Conservation (phyloP, 2,113 vertebrate genomes). For the Pomatorhinus ruficollis region DNA sequence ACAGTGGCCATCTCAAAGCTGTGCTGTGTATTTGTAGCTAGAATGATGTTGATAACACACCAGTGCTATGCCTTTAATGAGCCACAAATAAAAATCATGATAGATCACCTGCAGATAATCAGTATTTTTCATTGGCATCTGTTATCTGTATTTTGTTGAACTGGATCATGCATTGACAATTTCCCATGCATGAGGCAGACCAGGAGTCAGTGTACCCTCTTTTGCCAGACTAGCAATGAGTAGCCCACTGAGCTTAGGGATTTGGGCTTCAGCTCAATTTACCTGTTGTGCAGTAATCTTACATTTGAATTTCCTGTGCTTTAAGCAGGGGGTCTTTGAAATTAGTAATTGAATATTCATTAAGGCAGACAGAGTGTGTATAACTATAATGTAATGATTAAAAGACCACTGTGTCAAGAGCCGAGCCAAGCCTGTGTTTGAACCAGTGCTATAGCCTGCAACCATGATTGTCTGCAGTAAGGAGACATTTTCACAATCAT, state of each 20-base stretch:
- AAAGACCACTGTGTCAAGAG: background rate
- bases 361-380: background rate
- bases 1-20: background rate
- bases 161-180: background rate
- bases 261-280: background rate
- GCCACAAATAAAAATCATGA: background rate
- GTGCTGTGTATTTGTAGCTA: background rate
- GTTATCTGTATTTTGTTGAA: background rate
- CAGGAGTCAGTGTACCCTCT: background rate
- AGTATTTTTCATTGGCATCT: background rate
- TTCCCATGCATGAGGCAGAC: background rate
- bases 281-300: background rate
- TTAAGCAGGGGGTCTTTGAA: background rate
- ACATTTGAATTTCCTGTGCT: background rate
- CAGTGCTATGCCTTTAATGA: background rate
- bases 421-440: fast-evolving
- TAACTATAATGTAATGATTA: background rate
- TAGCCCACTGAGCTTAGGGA: background rate
- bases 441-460: background rate
- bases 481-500: background rate
- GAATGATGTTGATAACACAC: background rate
- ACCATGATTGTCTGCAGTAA: background rate
- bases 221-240: background rate
- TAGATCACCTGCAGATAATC: background rate
- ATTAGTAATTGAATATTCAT: background rate